phyloP scores from a whole-genome alignment of 1,140 invertebrate genomes.

The Kradibia gibbosae region DNA sequence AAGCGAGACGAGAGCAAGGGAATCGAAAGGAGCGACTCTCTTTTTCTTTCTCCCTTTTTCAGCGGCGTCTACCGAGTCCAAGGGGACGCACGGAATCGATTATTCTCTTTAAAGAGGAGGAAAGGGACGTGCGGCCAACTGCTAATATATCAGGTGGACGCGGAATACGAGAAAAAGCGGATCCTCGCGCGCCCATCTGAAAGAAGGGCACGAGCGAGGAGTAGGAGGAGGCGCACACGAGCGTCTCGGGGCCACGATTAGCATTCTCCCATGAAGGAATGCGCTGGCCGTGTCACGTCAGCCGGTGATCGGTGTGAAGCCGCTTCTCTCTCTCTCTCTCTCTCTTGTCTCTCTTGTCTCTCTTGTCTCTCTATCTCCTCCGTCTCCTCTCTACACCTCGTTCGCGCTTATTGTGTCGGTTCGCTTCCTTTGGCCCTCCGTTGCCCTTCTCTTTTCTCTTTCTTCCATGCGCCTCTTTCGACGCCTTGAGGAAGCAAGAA shows the following conservation, averaged over 20 bases:
- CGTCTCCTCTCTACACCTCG: not conserved
- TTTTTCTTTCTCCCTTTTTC: not conserved
- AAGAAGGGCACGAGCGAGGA: slow-evolving; percentile 38
- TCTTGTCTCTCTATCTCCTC: slow-evolving; percentile 25
- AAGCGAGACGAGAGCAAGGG: slow-evolving; percentile 10
- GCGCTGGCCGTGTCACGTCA: slow-evolving; percentile 65
- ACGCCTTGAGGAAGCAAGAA: not conserved
- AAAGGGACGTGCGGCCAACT: slow-evolving; percentile 35
- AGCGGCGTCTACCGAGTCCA: slow-evolving; percentile 21
- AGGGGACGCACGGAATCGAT: slow-evolving; percentile 43
- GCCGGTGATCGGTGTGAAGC: slow-evolving; percentile 64
- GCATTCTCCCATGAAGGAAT: slow-evolving; percentile 69
- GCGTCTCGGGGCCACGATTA: slow-evolving; percentile 64
- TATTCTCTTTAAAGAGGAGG: slow-evolving; percentile 43
- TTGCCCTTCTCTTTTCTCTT: slow-evolving; percentile 16
- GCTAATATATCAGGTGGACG: slow-evolving; percentile 44
- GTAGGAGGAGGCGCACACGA: slow-evolving; percentile 55
- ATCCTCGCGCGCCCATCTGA: slow-evolving; percentile 21
- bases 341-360: slow-evolving; percentile 14
- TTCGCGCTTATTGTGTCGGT: slow-evolving; percentile 27
- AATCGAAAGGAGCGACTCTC: not conserved
- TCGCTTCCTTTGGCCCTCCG: slow-evolving; percentile 47
- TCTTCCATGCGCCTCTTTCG: slow-evolving; percentile 20
- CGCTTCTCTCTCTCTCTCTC: slow-evolving; percentile 56
- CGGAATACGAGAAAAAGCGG: slow-evolving; percentile 46